Percentiles rank a stretch among this genome's conserved stretches.
Conservation (phyloP, 2,888 invertebrate species). For the Lepidonotus clava region DNA sequence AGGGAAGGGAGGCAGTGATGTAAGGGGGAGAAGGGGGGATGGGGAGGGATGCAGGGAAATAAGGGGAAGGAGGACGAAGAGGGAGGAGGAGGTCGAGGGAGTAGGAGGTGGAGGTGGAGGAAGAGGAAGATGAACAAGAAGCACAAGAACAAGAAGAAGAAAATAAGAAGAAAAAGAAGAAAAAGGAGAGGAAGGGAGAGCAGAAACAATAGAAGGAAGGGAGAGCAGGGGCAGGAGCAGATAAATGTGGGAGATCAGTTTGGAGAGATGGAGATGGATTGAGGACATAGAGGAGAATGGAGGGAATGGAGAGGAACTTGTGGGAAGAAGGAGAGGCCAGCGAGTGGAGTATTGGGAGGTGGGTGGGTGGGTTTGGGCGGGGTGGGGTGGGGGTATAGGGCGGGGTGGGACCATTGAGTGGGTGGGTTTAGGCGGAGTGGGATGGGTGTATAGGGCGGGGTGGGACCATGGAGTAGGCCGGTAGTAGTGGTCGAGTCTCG, state of each 20-base stretch:
- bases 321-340: neutral
- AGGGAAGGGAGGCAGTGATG: neutral
- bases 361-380: neutral
- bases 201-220: neutral
- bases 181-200: neutral
- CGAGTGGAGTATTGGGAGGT: neutral
- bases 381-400: neutral
- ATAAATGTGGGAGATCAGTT: neutral
- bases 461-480: too few relatives aligned
- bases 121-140: neutral
- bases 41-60: neutral
- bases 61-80: conserved; percentile 7
- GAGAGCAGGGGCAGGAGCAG: neutral
- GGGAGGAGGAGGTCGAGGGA: neutral
- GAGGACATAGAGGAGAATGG: neutral
- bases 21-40: neutral
- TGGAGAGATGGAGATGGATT: neutral
- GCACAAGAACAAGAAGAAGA: neutral
- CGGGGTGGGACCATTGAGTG: neutral
- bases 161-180: too few relatives aligned
- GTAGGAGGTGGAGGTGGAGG: too few relatives aligned
- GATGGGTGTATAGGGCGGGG: neutral
- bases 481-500: too few relatives aligned
- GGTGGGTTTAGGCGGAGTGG: neutral
- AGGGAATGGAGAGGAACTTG: neutral